These are phyloP conservation scores for Guaruba guarouba DNA, from an alignment of 2,113 vertebrate genomes.

Conservation along the genomic window DNA sequence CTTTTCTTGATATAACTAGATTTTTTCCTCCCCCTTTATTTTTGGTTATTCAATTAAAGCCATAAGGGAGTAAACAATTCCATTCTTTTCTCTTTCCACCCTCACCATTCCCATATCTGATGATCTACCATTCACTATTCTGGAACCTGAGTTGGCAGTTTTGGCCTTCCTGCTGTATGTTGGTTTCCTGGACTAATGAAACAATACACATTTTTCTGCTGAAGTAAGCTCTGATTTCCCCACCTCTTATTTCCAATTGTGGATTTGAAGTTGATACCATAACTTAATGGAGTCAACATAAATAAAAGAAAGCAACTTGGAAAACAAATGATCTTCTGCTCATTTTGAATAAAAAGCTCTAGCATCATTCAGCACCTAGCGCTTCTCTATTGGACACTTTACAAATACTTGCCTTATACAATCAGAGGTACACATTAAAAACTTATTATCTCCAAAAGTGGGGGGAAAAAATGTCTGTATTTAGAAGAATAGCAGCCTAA, in stretches of 20 bases:
- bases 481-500: neutral
- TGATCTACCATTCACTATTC: neutral
- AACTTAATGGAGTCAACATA: neutral
- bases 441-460: neutral
- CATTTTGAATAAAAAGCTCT: neutral
- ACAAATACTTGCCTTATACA: neutral
- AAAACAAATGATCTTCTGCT: neutral
- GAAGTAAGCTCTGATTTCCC: neutral
- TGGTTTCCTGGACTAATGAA: neutral
- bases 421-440: neutral
- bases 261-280: neutral
- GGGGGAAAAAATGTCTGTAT: neutral
- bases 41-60: conserved; percentile 36
- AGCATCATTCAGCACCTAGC: neutral
- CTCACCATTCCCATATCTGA: conserved; percentile 3
- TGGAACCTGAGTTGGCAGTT: neutral
- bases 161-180: neutral
- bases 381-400: neutral
- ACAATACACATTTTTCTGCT: neutral
- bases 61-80: conserved; percentile 14
- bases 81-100: neutral
- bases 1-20: conserved; percentile 12
- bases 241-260: neutral
- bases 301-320: neutral
- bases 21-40: neutral